Evolutionary conservation across 2,797 vertebrate genomes (phyloP).

Genomic region (Brachyalestes nurse): DNA sequence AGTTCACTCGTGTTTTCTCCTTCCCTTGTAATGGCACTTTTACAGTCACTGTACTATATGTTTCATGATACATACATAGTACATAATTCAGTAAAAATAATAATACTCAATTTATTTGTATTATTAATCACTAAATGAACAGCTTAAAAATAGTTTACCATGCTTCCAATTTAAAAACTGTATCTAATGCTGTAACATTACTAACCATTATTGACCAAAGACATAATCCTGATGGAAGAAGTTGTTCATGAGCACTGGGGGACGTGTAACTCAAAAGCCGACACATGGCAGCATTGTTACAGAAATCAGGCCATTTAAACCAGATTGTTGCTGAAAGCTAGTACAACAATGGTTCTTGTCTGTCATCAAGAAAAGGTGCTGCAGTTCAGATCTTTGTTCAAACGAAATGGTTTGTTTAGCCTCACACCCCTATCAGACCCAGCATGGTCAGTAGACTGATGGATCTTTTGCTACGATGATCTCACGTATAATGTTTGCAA

Average conservation of each 20-base stretch:
- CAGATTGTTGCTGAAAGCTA: slow-evolving; percentile 26
- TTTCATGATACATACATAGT: neutral
- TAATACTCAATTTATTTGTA: neutral
- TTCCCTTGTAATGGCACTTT: neutral
- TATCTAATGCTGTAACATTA: too few species aligned
- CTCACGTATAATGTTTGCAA: slow-evolving; percentile 24
- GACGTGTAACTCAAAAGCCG: neutral
- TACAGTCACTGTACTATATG: neutral
- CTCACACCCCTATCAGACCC: slow-evolving; percentile 18
- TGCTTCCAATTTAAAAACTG: neutral
- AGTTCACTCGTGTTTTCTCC: neutral
- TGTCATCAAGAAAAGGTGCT: slow-evolving; percentile 25
- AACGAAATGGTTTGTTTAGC: slow-evolving; percentile 37
- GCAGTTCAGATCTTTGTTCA: slow-evolving; percentile 14
- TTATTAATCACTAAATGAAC: neutral
- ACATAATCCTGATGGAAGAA: neutral
- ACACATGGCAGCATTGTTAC: neutral
- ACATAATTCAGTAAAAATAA: neutral
- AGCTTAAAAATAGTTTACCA: neutral
- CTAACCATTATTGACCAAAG: neutral
- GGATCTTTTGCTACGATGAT: slow-evolving; percentile 11
- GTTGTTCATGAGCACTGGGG: neutral
- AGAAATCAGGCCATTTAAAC: neutral
- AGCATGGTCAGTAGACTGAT: neutral
- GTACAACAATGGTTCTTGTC: slow-evolving; percentile 3